Evolutionary conservation across 2,888 invertebrate species (phyloP).

Genomic region (Antheraea yamamai): DNA sequence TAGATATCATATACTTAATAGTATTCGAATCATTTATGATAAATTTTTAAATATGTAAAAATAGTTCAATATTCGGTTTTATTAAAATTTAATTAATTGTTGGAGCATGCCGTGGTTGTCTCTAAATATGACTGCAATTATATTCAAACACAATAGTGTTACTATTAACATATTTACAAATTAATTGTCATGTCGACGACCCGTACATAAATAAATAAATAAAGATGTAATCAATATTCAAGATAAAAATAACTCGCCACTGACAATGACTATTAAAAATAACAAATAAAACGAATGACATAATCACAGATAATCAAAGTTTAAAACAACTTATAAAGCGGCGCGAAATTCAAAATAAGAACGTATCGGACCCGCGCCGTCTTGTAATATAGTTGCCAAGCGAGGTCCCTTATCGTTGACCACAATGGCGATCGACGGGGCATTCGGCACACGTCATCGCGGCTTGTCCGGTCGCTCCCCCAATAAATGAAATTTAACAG

Average conservation of each 20-base stretch:
- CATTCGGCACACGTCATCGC: conserved; percentile 53
- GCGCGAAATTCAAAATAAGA: conserved; percentile 21
- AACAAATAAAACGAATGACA: background rate
- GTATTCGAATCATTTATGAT: no score
- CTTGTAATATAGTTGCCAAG: conserved; percentile 18
- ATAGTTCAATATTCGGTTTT: no score
- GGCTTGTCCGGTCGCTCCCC: conserved; percentile 69
- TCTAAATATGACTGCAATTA: no score
- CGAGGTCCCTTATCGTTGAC: conserved; percentile 20
- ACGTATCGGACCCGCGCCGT: conserved; percentile 12
- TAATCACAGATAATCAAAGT: background rate
- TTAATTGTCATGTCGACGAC: no score
- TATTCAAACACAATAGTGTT: no score
- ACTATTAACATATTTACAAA: no score
- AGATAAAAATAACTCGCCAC: background rate
- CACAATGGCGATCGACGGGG: conserved; percentile 22
- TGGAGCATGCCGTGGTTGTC: no score
- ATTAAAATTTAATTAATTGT: no score
- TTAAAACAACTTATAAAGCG: conserved; percentile 9
- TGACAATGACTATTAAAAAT: background rate
- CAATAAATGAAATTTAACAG: conserved; percentile 82
- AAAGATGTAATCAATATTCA: no score
- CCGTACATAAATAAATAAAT: no score
- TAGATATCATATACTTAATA: no score
- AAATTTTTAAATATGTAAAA: no score